Evolutionary conservation across 23 tunicate species (phyloP), one percentile per base, ranked within the genome.

Genomic region (Styela clava): DNA sequence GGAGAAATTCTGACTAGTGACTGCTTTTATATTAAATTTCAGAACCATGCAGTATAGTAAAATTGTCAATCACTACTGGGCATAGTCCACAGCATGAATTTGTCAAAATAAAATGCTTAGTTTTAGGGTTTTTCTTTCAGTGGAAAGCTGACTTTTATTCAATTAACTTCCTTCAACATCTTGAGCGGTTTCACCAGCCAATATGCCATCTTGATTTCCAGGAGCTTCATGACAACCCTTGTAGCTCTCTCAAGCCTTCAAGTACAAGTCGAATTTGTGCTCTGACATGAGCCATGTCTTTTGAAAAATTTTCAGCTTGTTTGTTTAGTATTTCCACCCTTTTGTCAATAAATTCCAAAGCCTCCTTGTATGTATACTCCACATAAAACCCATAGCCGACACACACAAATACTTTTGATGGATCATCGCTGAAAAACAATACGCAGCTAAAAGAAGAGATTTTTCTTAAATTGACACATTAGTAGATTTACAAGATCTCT

Each of bases 381-480:
- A 88, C 84, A 84, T 26, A 93, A 74, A 87, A 93, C 26, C 98
- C 98, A 84, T 79, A 88, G 24, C 98, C 98, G 73, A 93, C 78
- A 31, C 81, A 29, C 16, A 93, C 86, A 69, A 81, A 87, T 2
- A 93, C 81, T 35, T 23, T 93, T 34, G 83, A 73, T 51, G 98
- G 69, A 31, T 93, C 93, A 0, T 74, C 56, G 21, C 97, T 91
- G 84, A 0, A 86, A 91, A 69, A 70, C 12, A 12, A 44, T 44
- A 44, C 56, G 12, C 9, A 44, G 34, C 29, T 27, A 9, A 2
- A 52, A 23, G 23, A 21, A 2, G 2, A 7, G 74, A 16, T 67
- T 12, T 24, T 20, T 61, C 21, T 61, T 61, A 61, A 19, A 19
- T 19, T 61, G 21, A 61, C 64, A 19, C 20, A 19, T 61, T 21